Base-by-base conservation (phyloP, 2,113 vertebrate genomes). In the Motacilla tschutschensis region DNA sequence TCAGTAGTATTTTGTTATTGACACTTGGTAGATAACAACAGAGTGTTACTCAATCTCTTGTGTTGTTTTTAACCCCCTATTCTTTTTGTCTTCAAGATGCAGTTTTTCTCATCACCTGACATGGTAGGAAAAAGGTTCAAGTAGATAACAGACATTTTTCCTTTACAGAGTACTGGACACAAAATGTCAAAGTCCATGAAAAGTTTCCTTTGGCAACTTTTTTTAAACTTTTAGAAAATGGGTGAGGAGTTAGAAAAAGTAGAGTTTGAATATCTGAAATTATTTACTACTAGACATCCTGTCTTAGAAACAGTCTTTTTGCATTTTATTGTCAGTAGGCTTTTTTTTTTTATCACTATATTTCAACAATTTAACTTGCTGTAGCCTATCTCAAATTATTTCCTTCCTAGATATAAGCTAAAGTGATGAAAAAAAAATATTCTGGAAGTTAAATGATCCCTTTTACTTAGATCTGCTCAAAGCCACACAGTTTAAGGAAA, bases 1-100 rank as follows among this genome's bases (percentile, higher is more conserved):
- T 95, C 95, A 92, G 97, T 97, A 98, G 97, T 97, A 96, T 95
- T 95, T 97, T 95, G 94, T 96, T 98, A 98, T 97, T 98, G 98
- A 98, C 98, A 98, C 82, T 95, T 97, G 96, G 94, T 96, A 98
- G 98, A 99, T 98, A 98, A 98, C 96, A 96, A 95, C 93, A 92
- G 92, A 96, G 95, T 95, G 96, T 97, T 98, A 98, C 98, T 99
- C 98, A 98, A 97, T 98, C 97, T 98, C 96, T 83, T 95, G 84
- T 97, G 95, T 96, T 97, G 93, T 96, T 95, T 97, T 93, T 94
- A 95, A 58, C 75, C 79, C 91, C 54, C 80, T 92, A 53, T 94
- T 94, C 94, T 96, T 97, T 97, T 97, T 97, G 94, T 97, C 85
- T 96, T 95, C 91, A 96, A 92, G 78, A 72, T 71, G 94, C 94